Evolutionary conservation across 2,113 vertebrate genomes (phyloP).

Genomic region (Geothlypis trichas): DNA sequence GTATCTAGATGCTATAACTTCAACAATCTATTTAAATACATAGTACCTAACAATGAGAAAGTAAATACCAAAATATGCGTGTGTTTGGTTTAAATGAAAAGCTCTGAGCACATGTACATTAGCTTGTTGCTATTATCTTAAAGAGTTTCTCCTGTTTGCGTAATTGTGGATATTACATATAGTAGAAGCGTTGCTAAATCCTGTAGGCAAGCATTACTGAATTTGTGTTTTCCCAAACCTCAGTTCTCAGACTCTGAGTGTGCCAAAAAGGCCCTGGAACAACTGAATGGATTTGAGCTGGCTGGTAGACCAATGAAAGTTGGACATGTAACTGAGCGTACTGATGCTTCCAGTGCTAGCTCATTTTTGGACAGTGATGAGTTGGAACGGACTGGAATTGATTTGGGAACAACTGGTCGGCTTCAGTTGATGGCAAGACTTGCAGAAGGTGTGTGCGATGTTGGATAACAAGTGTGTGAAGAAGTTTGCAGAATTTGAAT

Average conservation of each 20-base stretch:
- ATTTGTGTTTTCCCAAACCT: neutral
- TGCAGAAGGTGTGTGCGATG: slow-evolving; percentile 83
- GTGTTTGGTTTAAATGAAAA: neutral
- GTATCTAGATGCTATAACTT: neutral
- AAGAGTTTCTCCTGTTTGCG: accelerated
- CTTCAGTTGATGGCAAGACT: slow-evolving; percentile 95
- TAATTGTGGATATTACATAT: neutral
- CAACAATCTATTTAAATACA: neutral
- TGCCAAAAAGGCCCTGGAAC: slow-evolving; percentile 95
- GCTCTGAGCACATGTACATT: accelerated
- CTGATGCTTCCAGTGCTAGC: slow-evolving; percentile 87
- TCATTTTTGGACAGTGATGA: slow-evolving; percentile 94
- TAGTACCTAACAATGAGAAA: neutral
- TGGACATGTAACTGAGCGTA: slow-evolving; percentile 94
- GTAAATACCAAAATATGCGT: neutral
- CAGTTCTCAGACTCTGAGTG: slow-evolving; percentile 95
- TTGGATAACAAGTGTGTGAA: neutral
- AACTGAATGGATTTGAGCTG: slow-evolving; percentile 94
- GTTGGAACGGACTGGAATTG: slow-evolving; percentile 91
- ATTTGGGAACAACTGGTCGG: slow-evolving; percentile 92
- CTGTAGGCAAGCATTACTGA: neutral
- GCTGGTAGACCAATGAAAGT: slow-evolving; percentile 97
- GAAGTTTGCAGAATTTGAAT: neutral
- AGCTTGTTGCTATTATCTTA: neutral
- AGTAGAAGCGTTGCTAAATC: neutral